Evolutionary conservation across 1,140 invertebrate genomes (phyloP).

Genomic region (Drosophila burlai): DNA sequence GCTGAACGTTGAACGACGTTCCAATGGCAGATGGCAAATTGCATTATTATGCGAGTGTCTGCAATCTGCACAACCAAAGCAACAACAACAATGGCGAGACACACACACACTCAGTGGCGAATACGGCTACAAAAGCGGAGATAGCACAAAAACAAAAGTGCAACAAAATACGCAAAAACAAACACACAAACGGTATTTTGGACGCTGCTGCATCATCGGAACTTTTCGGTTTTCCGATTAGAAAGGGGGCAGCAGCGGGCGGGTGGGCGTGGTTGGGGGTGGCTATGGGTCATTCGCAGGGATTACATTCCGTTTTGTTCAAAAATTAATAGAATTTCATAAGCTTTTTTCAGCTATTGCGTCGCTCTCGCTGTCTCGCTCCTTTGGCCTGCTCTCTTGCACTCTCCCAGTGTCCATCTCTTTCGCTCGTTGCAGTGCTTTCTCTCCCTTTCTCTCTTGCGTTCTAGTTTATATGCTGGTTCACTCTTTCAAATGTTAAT

Average conservation of each 20-base stretch:
- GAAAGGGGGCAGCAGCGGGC: constrained; percentile 18
- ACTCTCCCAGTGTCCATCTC: constrained; percentile 19
- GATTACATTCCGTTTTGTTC: constrained; percentile 81
- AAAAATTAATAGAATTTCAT: constrained; percentile 84
- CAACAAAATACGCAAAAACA: constrained; percentile 77
- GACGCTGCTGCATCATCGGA: constrained; percentile 13
- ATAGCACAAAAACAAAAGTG: constrained; percentile 69
- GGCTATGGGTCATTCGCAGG: constrained; percentile 36
- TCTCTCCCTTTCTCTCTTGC: not conserved
- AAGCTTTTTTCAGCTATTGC: constrained; percentile 68
- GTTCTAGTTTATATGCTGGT: constrained; percentile 32
- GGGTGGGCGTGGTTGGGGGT: not conserved
- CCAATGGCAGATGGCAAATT: constrained; percentile 77
- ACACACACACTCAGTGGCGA: constrained; percentile 12
- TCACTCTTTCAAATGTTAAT: constrained; percentile 82
- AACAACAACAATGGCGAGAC: constrained; percentile 33
- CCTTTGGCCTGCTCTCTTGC: constrained; percentile 32
- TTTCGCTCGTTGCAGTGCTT: constrained; percentile 14
- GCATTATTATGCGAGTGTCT: constrained; percentile 85
- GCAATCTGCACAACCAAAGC: constrained; percentile 74
- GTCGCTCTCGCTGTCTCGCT: constrained; percentile 32
- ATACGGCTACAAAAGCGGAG: constrained; percentile 7
- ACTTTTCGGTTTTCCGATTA: constrained; percentile 47
- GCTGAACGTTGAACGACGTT: constrained; percentile 14
- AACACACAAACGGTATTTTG: constrained; percentile 55